Conservation (phyloP, 2,888 invertebrate species). For the Megalurothrips usitatus region DNA sequence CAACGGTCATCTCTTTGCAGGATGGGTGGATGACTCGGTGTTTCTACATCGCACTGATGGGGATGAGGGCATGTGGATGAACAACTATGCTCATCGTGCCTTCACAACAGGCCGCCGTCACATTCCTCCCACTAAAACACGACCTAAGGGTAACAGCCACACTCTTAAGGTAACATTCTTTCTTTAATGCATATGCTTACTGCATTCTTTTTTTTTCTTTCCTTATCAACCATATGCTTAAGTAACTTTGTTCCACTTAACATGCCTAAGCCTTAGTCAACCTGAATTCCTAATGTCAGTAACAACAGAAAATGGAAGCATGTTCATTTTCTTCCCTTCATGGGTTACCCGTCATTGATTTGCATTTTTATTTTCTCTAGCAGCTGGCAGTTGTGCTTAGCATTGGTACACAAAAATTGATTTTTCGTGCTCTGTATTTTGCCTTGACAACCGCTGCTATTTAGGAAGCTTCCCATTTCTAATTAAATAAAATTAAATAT, state of each 20-base stretch:
- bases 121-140: constrained; percentile 56
- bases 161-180: constrained; percentile 55
- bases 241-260: constrained; percentile 30
- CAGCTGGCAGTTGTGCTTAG: neutral
- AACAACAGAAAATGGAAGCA: neutral
- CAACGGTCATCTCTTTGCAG: constrained; percentile 30
- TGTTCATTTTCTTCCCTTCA: neutral
- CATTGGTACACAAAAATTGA: neutral
- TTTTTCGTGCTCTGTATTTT: neutral
- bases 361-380: neutral
- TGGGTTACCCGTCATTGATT: neutral
- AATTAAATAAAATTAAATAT: no score
- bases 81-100: constrained; percentile 63
- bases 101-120: constrained; percentile 65
- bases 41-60: constrained; percentile 40
- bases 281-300: neutral
- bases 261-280: neutral
- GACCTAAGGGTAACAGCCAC: constrained; percentile 64
- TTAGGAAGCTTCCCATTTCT: neutral
- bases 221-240: constrained; percentile 25
- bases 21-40: constrained; percentile 45
- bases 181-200: neutral
- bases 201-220: constrained; percentile 30
- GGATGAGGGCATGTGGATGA: constrained; percentile 50
- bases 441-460: neutral